Evolutionary conservation across 2,113 vertebrate species (phyloP), one percentile per base, ranked within the genome.

Genomic region (Mus spicilegus): DNA sequence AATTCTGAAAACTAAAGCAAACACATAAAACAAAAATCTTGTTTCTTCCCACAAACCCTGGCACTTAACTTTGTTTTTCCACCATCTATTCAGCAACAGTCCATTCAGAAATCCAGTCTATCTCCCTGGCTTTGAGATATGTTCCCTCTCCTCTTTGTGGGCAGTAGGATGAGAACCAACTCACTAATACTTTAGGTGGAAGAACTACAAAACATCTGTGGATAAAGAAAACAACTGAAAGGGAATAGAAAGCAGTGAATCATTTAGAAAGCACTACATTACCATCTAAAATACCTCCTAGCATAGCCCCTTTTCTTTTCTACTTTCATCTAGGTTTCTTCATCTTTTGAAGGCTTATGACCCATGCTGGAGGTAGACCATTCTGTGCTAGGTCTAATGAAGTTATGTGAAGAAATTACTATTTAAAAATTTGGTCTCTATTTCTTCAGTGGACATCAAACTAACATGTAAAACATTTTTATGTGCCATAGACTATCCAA

Each of bases 1-100:
- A 95, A 93, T 96, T 89, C 39, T 82, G n/a, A 77, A 94, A 89
- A 81, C 10, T 36, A 95, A 93, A 86, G 49, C 84, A 96, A 94
- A 81, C 39, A 95, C 87, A 86, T 94, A 36, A 96, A 93, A 88
- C 24, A 94, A 76, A 89, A 96, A 58, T 81, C 7, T 30, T 16
- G 46, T 84, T 95, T 78, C n/a, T 91, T 82, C 54, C 39, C 69
- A 81, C 11, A 86, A 81, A 89, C 36, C 20, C 54, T 93, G n/a
- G 61, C 58, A 81, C 42, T 92, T 81, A 24, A 24, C 61, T 95
- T 93, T 67, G 22, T 69, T 91, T 81, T 39, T 30, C 84, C 67
- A 39, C 24, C 22, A 81, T 51, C 13, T 96, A 42, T 78, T 82
- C 39, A 89, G 61, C 54, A 95, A 46, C 54, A 84, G 14, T 39